Percentiles rank a stretch among this genome's conserved stretches.
phyloP scores from a whole-genome alignment of 2,113 vertebrate genomes.

The Caretta caretta region DNA sequence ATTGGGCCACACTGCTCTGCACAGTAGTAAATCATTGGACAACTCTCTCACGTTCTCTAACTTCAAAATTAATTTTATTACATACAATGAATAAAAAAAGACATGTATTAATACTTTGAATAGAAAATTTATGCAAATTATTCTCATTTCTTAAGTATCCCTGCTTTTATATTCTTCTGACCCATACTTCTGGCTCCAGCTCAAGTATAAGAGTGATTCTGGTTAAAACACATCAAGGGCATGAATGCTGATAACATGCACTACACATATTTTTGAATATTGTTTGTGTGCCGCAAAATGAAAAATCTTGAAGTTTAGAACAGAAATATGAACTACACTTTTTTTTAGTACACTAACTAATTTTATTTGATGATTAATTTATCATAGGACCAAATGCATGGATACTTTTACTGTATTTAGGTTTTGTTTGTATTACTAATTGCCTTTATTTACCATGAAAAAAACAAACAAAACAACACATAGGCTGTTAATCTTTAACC shows the following conservation, averaged over 20 bases:
- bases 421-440: slow-evolving; percentile 67
- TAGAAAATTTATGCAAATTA: not conserved
- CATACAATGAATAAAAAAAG: not conserved
- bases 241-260: slow-evolving; percentile 17
- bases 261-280: slow-evolving; percentile 15
- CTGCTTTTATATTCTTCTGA: not conserved
- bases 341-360: slow-evolving; percentile 59
- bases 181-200: slow-evolving; percentile 2
- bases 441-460: slow-evolving; percentile 46
- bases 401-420: not conserved
- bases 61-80: not conserved
- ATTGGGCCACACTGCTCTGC: not conserved
- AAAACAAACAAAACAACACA: not conserved
- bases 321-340: slow-evolving; percentile 54
- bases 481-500: slow-evolving; percentile 41
- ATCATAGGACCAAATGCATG: not conserved
- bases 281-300: slow-evolving; percentile 44
- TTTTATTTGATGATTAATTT: slow-evolving; percentile 58
- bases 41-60: not conserved
- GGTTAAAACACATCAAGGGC: slow-evolving; percentile 16
- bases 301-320: slow-evolving; percentile 54
- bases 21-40: not conserved
- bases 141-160: not conserved
- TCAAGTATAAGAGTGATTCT: slow-evolving; percentile 13
- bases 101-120: not conserved